These are phyloP conservation scores for Caenorhabditis imperialis DNA, from an alignment of 2,888 invertebrate species.

Conservation along the genomic window DNA sequence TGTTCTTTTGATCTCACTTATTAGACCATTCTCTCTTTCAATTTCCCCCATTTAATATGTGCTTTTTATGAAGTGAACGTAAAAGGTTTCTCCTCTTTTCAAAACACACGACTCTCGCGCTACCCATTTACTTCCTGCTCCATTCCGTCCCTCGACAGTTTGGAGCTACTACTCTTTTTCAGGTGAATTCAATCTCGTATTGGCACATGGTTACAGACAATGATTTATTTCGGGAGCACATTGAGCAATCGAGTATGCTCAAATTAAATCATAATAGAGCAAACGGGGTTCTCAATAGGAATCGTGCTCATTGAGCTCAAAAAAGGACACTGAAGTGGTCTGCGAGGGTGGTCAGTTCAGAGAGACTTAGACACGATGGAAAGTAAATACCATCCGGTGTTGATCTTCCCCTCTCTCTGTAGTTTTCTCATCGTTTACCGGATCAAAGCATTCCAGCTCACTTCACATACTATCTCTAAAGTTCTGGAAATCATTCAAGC, in stretches of 20 bases:
- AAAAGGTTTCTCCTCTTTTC: not conserved
- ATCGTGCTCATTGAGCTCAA: constrained; percentile 1
- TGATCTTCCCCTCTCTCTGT: not conserved
- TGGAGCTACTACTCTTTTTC: too few species aligned
- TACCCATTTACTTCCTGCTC: too few species aligned
- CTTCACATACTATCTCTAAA: too few species aligned
- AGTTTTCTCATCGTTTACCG: not conserved
- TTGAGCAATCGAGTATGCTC: not conserved
- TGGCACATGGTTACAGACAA: too few species aligned
- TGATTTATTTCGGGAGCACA: not conserved
- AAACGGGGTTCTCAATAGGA: constrained; percentile 1
- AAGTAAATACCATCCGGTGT: too few species aligned
- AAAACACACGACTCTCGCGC: too few species aligned
- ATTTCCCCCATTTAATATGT: not conserved
- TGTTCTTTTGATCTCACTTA: constrained; percentile 11
- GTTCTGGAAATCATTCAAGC: too few species aligned
- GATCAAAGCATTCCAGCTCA: not conserved
- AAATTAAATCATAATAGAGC: not conserved
- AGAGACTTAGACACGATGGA: too few species aligned
- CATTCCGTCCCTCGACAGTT: too few species aligned
- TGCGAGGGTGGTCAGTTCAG: constrained; percentile 4
- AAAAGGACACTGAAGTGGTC: constrained; percentile 5
- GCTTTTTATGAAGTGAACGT: too few species aligned
- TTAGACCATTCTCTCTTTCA: constrained; percentile 1
- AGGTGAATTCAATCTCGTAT: too few species aligned